Percentiles rank a stretch among this genome's conserved stretches.
Conservation (phyloP, 2,113 vertebrate genomes). For the Sigmodon hispidus region DNA sequence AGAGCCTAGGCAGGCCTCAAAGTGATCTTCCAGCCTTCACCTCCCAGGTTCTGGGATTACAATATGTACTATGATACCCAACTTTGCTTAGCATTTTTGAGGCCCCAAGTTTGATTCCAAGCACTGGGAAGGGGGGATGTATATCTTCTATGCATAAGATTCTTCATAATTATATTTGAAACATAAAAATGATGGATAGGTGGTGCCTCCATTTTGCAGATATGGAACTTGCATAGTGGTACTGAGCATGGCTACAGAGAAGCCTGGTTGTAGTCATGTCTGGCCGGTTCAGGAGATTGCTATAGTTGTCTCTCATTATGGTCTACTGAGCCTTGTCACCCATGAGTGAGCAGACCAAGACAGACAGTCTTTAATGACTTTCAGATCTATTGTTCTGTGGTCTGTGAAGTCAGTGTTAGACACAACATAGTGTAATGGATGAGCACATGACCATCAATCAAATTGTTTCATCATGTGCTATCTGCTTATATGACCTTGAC, state of each 20-base stretch:
- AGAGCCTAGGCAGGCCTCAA: neutral
- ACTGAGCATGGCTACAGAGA: neutral
- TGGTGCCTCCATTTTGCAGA: neutral
- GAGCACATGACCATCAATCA: neutral
- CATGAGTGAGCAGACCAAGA: slow-evolving; percentile 26
- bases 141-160: neutral
- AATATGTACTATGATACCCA: neutral
- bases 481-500: neutral
- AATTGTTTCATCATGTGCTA: neutral
- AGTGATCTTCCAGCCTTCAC: neutral
- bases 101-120: neutral
- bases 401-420: neutral
- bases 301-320: neutral
- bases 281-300: neutral
- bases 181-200: neutral
- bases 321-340: slow-evolving; percentile 2
- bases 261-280: neutral
- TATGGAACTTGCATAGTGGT: neutral
- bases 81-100: neutral
- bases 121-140: neutral
- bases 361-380: neutral
- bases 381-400: neutral
- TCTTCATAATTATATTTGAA: neutral
- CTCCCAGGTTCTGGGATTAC: neutral
- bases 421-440: neutral